Evolutionary conservation across 2,113 vertebrate genomes (phyloP).

Genomic region (Aspiorhynchus laticeps): DNA sequence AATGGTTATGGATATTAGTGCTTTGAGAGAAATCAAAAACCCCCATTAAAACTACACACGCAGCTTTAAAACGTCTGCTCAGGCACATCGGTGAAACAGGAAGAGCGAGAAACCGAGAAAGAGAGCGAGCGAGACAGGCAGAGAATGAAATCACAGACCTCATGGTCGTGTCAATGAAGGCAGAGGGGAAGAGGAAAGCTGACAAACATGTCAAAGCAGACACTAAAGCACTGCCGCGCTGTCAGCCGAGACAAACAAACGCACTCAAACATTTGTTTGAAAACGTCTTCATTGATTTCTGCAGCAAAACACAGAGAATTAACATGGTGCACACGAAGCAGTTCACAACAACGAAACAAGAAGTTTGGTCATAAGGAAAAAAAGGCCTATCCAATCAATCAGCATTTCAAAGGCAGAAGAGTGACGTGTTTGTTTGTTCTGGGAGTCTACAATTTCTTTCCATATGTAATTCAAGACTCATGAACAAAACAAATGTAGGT

Average conservation of each 20-base stretch:
- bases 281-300: constrained; percentile 17
- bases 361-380: background rate
- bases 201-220: constrained; percentile 22
- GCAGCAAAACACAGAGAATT: background rate
- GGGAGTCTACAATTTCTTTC: background rate
- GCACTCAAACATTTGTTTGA: background rate
- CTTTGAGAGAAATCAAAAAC: constrained; percentile 42
- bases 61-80: constrained; percentile 38
- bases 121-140: background rate
- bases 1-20: constrained; percentile 51
- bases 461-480: background rate
- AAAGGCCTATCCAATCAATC: background rate
- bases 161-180: background rate
- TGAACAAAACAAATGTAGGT: background rate
- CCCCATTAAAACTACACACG: constrained; percentile 21
- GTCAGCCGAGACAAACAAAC: constrained; percentile 2
- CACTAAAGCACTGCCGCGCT: background rate
- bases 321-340: background rate
- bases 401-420: background rate
- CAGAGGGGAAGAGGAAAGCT: constrained; percentile 16
- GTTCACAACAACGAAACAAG: background rate
- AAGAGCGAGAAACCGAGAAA: background rate
- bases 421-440: background rate
- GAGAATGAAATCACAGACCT: background rate
- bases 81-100: background rate